These are phyloP conservation scores for Leptopilina syphax DNA, from an alignment of 2,888 invertebrate genomes.

Conservation along the genomic window DNA sequence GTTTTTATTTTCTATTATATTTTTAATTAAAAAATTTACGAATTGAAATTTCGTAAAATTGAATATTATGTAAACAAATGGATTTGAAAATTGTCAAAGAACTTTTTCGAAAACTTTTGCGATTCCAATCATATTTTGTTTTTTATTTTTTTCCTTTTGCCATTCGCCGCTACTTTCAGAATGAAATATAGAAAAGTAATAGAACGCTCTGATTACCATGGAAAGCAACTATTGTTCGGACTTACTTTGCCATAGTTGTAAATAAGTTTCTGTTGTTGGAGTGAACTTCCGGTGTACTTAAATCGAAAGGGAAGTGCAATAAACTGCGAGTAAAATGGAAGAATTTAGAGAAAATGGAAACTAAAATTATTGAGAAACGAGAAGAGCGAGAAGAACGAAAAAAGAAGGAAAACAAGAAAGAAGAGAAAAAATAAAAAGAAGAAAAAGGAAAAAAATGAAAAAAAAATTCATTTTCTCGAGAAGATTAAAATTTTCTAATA, in stretches of 20 bases:
- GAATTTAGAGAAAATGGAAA: neutral
- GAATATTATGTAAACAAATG: no score
- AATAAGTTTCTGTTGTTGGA: neutral
- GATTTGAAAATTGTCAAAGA: no score
- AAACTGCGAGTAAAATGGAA: neutral
- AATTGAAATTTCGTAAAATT: no score
- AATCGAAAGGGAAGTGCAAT: neutral
- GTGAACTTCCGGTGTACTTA: conserved; percentile 13
- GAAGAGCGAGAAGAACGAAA: neutral
- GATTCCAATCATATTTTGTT: no score
- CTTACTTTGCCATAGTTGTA: neutral
- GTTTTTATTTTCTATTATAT: no score
- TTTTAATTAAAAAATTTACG: no score
- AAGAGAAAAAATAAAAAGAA: neutral
- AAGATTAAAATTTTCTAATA: neutral
- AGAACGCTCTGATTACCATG: conserved; percentile 33
- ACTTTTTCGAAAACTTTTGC: no score
- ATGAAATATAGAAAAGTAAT: neutral
- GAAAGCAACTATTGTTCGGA: conserved; percentile 40
- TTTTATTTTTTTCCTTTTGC: no score
- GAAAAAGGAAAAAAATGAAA: neutral
- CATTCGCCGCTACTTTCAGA: no score
- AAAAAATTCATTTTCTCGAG: neutral
- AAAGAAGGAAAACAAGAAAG: neutral
- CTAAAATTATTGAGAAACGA: no score